Evolutionary conservation across 1,140 invertebrate genomes (phyloP).

Genomic region (Zaprionus davidi): DNA sequence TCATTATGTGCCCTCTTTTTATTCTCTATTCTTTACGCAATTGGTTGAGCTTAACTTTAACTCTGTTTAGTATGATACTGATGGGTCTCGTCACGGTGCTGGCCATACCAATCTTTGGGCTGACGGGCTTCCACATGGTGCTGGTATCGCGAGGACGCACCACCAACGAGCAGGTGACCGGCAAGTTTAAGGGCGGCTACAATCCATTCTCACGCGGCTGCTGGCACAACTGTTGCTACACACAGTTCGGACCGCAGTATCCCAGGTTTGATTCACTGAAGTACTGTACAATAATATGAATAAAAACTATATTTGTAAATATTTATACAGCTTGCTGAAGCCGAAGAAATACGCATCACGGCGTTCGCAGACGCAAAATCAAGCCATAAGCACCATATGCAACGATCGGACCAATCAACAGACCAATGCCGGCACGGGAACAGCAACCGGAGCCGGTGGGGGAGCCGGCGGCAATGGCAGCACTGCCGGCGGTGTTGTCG

Average conservation of each 20-base stretch:
- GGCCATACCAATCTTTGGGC: constrained; percentile 97
- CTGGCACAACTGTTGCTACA: constrained; percentile 96
- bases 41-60: constrained; percentile 85
- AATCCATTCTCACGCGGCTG: constrained; percentile 98
- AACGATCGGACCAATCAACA: constrained; percentile 81
- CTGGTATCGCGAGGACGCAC: constrained; percentile 98
- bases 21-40: neutral
- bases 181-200: constrained; percentile 98
- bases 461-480: constrained; percentile 52
- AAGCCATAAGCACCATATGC: constrained; percentile 83
- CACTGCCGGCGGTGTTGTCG: constrained; percentile 38
- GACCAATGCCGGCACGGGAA: constrained; percentile 55
- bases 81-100: constrained; percentile 96
- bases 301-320: neutral
- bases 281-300: neutral
- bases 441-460: constrained; percentile 42
- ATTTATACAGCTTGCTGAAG: constrained; percentile 84
- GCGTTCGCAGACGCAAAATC: constrained; percentile 82
- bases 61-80: constrained; percentile 90
- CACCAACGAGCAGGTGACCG: constrained; percentile 99
- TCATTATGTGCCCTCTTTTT: neutral
- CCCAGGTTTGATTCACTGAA: constrained; percentile 89
- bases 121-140: constrained; percentile 99
- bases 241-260: constrained; percentile 97
- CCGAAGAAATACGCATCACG: constrained; percentile 85